Percentiles rank a stretch among this genome's conserved stretches.
Evolutionary conservation across 2,888 invertebrate species (phyloP).

Genomic region (Lepidonotus clava): DNA sequence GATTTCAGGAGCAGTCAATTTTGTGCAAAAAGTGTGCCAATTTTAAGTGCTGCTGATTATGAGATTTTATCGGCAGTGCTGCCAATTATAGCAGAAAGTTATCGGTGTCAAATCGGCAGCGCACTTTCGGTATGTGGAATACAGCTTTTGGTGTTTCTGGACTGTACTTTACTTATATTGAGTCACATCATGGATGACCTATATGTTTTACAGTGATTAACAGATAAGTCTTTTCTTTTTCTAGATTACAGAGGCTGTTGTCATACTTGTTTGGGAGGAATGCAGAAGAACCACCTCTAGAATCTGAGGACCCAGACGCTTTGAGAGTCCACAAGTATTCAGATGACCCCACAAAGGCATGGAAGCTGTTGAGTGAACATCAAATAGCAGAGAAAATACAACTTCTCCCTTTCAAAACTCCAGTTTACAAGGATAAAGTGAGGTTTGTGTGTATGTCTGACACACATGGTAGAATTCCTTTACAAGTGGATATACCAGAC

Average conservation of each 20-base stretch:
- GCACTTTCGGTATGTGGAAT: too few species aligned
- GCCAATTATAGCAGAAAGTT: too few species aligned
- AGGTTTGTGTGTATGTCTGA: slow-evolving; percentile 92
- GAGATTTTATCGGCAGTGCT: too few species aligned
- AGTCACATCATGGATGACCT: too few species aligned
- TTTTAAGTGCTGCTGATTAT: too few species aligned
- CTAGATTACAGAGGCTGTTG: not conserved
- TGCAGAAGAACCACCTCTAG: too few species aligned
- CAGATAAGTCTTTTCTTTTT: not conserved
- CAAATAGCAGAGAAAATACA: not conserved
- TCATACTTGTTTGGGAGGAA: not conserved
- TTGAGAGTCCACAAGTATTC: not conserved
- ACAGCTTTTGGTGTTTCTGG: too few species aligned
- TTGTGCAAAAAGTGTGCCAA: too few species aligned
- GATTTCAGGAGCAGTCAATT: too few species aligned
- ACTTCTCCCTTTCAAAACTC: not conserved
- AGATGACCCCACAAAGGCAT: slow-evolving; percentile 24
- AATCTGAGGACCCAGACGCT: too few species aligned
- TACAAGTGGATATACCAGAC: slow-evolving; percentile 84
- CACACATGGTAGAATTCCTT: slow-evolving; percentile 86
- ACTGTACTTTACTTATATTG: too few species aligned
- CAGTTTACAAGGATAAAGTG: not conserved
- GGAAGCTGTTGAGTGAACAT: slow-evolving; percentile 10
- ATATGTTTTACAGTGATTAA: not conserved
- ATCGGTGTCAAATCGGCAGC: too few species aligned